These are phyloP conservation scores for Marmota flaviventris DNA, from an alignment of 2,113 vertebrate genomes.

Conservation along the genomic window DNA sequence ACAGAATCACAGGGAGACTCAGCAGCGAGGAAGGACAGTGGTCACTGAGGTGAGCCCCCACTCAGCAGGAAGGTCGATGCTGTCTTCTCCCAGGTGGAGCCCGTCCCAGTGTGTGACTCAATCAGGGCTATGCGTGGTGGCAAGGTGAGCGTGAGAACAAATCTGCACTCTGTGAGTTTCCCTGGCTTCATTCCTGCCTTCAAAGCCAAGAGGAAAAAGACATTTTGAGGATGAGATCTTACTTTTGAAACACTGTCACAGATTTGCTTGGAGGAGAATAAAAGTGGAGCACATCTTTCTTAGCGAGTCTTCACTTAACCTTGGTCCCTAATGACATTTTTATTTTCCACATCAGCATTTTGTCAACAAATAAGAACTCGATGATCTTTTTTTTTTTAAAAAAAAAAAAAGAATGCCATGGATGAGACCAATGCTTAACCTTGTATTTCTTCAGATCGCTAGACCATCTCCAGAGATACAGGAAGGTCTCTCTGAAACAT, in stretches of 20 bases:
- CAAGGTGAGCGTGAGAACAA: neutral
- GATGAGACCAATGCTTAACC: conserved; percentile 39
- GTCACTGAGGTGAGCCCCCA: neutral
- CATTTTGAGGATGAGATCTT: conserved; percentile 55
- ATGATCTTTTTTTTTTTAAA: neutral
- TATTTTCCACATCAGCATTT: neutral
- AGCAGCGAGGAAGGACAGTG: neutral
- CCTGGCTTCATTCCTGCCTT: neutral
- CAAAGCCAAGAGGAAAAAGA: conserved; percentile 12
- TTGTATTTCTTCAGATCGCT: neutral
- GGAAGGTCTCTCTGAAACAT: conserved; percentile 49
- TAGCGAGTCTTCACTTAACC: conserved; percentile 33
- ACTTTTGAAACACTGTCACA: conserved; percentile 45
- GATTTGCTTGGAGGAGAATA: conserved; percentile 67
- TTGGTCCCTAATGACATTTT: neutral
- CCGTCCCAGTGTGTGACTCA: no score
- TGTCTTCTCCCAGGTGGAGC: neutral
- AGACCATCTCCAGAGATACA: conserved; percentile 20
- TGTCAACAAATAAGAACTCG: conserved; percentile 50
- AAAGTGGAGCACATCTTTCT: conserved; percentile 20
- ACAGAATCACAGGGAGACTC: neutral
- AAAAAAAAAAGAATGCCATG: neutral
- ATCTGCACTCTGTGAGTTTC: neutral
- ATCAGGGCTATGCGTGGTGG: neutral
- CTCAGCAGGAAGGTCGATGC: neutral